phyloP scores from a whole-genome alignment of 1,140 invertebrate genomes.

The Polypedilum vanderplanki region DNA sequence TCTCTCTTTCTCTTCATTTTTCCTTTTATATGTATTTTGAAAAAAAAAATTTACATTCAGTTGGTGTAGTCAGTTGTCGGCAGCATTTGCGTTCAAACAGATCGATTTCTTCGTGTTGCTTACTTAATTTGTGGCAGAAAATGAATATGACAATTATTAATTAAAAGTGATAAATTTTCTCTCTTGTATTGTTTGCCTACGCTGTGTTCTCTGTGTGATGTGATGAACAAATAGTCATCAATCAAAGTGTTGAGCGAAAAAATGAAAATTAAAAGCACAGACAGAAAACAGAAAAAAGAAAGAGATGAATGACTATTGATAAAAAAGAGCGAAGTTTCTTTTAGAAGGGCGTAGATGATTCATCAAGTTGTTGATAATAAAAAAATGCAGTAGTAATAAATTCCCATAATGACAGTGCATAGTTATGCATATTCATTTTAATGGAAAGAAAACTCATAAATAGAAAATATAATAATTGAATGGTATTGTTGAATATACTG shows the following conservation, averaged over 20 bases:
- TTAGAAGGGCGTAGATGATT: no score
- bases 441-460: background rate
- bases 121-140: background rate
- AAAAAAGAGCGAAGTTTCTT: no score
- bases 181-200: no score
- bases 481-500: background rate
- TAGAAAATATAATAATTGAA: background rate
- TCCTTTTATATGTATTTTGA: background rate
- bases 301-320: no score
- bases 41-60: background rate
- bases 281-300: no score
- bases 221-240: no score
- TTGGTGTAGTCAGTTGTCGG: background rate
- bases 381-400: background rate
- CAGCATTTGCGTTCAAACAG: constrained; percentile 16
- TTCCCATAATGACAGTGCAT: background rate
- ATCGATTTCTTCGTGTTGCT: background rate
- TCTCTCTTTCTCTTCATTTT: background rate
- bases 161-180: no score
- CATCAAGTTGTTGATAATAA: no score
- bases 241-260: no score
- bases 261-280: no score
- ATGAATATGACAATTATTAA: no score
- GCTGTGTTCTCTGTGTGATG: no score
- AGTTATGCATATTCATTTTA: background rate